Evolutionary conservation across 2,113 vertebrate species (phyloP).

Genomic region (Pogonocichla stellata): DNA sequence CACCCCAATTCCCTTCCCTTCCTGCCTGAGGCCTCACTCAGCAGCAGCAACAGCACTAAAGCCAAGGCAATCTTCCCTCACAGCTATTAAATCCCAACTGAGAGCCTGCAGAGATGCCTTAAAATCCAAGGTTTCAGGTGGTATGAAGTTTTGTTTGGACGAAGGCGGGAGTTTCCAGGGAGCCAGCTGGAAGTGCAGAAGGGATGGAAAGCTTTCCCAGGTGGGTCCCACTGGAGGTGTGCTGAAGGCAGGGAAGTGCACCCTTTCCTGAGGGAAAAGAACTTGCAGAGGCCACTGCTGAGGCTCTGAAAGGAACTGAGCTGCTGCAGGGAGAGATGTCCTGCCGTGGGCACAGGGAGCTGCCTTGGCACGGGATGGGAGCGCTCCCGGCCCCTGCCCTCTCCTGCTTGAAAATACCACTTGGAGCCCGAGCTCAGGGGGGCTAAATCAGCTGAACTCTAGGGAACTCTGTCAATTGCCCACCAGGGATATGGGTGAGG

Average conservation of each 20-base stretch:
- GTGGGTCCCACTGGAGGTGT: neutral
- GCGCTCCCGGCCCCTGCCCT: rapidly evolving
- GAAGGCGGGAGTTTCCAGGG: no score
- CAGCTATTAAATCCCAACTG: neutral
- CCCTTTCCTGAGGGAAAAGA: neutral
- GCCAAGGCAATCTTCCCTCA: neutral
- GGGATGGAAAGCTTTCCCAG: no score
- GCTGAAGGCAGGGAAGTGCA: neutral
- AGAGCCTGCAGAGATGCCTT: rapidly evolving
- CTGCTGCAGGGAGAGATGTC: neutral
- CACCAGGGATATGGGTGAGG: neutral
- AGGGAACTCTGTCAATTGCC: neutral
- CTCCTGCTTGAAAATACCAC: neutral
- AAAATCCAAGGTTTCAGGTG: no score
- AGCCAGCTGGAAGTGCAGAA: no score
- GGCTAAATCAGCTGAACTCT: no score
- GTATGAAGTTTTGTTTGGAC: no score
- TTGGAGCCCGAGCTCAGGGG: rapidly evolving
- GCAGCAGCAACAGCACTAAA: neutral
- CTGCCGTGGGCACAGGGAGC: rapidly evolving
- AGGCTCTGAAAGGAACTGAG: rapidly evolving
- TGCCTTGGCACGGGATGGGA: neutral
- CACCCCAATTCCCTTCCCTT: neutral
- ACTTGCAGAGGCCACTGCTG: no score
- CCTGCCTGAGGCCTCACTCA: neutral